These are phyloP conservation scores for Ameiurus melas DNA, from an alignment of 2,113 vertebrate species.

Conservation along the genomic window DNA sequence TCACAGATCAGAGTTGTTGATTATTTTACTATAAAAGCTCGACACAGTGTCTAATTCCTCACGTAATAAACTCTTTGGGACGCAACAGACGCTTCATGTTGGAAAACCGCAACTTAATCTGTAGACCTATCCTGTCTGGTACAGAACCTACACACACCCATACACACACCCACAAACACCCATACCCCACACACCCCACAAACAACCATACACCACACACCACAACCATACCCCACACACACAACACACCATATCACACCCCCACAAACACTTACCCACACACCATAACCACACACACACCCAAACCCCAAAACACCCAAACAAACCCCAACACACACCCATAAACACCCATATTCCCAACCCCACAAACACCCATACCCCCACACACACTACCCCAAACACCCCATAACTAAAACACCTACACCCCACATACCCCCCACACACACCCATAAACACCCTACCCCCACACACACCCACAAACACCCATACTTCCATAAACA, in stretches of 20 bases:
- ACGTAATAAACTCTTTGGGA: neutral
- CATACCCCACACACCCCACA: too few relatives aligned
- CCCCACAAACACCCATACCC: too few relatives aligned
- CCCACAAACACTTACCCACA: too few relatives aligned
- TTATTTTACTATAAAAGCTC: neutral
- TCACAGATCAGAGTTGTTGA: neutral
- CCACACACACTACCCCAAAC: conserved; percentile 58
- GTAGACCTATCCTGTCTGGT: neutral
- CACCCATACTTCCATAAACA: too few relatives aligned
- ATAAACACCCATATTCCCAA: conserved; percentile 55
- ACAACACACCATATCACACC: conserved; percentile 45
- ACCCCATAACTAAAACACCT: too few relatives aligned
- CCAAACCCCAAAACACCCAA: too few relatives aligned
- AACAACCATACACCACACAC: conserved; percentile 60
- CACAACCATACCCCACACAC: too few relatives aligned
- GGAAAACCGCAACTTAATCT: neutral
- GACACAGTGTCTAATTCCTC: neutral
- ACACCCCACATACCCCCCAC: too few relatives aligned
- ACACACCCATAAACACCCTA: too few relatives aligned
- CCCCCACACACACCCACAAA: too few relatives aligned
- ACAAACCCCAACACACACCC: conserved; percentile 57
- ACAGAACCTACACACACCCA: too few relatives aligned
- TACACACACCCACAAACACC: conserved; percentile 60
- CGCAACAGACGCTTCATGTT: neutral
- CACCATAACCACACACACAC: conserved; percentile 57